Evolutionary conservation across 2,113 vertebrate species (phyloP).

Genomic region (Eudyptes chrysolophus): DNA sequence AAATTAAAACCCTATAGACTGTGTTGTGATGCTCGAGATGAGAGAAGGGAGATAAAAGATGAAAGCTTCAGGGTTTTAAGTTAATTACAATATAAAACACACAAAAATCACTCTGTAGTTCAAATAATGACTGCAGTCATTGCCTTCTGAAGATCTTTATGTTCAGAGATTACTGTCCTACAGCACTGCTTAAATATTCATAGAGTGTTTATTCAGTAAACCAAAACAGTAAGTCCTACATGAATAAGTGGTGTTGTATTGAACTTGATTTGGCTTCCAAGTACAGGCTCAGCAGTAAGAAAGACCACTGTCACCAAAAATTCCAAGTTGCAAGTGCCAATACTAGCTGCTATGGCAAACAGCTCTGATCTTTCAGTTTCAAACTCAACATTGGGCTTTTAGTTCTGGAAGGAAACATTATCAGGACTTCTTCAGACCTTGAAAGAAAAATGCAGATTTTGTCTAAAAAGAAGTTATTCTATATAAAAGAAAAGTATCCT

Average conservation of each 20-base stretch:
- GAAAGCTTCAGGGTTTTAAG: conserved; percentile 76
- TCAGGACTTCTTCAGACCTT: background rate
- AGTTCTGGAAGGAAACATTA: background rate
- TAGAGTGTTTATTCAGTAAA: conserved; percentile 24
- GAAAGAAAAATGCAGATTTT: background rate
- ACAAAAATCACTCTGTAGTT: conserved; percentile 43
- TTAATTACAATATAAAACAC: conserved; percentile 46
- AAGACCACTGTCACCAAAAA: background rate
- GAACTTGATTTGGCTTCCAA: background rate
- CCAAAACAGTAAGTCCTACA: background rate
- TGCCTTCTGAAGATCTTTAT: conserved; percentile 58
- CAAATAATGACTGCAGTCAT: conserved; percentile 41
- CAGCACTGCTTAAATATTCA: conserved; percentile 13
- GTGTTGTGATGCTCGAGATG: conserved; percentile 65
- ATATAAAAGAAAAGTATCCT: background rate
- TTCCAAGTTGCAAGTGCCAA: background rate
- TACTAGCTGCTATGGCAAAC: background rate
- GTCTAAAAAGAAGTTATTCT: background rate
- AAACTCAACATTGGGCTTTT: background rate
- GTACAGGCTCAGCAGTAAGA: background rate
- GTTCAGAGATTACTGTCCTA: conserved; percentile 32
- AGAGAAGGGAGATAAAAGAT: conserved; percentile 57
- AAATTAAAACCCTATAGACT: conserved; percentile 49
- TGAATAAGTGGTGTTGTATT: background rate
- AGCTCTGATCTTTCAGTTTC: background rate